A percentile compares a stretch with the other conserved stretches of the same genome.
These are phyloP conservation scores for Pseudochirops corinnae DNA, from an alignment of 2,797 vertebrate species.

Conservation along the genomic window DNA sequence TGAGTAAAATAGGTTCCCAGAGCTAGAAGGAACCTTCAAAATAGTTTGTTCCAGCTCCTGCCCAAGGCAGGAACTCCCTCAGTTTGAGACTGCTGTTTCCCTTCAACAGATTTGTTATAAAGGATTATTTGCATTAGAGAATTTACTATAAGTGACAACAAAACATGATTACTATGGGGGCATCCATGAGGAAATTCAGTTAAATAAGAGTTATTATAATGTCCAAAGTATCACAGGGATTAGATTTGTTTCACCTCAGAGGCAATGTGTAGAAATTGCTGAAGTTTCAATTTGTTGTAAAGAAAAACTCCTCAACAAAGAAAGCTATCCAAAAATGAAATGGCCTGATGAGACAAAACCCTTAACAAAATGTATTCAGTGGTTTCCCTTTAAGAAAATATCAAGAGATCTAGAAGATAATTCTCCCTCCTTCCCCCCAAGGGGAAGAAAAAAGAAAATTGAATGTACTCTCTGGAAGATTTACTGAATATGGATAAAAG, in stretches of 20 bases:
- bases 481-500: not conserved
- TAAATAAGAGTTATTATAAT: not conserved
- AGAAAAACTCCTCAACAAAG: not conserved
- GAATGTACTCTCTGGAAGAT: not conserved
- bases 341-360: not conserved
- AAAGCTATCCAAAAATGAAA: not conserved
- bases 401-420: not conserved
- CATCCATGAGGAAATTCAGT: not conserved
- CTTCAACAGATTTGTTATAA: not conserved
- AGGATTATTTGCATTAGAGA: not conserved
- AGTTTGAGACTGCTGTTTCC: not conserved
- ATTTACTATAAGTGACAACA: not conserved
- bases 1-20: not conserved
- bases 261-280: not conserved
- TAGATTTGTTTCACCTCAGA: not conserved
- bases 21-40: not conserved
- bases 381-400: not conserved
- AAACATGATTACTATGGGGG: not conserved
- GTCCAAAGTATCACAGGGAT: not conserved
- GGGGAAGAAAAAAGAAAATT: not conserved
- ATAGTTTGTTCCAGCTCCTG: not conserved
- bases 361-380: not conserved
- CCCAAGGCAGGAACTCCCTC: not conserved
- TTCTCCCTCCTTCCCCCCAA: too few relatives aligned
- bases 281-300: not conserved